Evolutionary conservation across 2,888 invertebrate species (phyloP).

Genomic region (Heliconius aoede): DNA sequence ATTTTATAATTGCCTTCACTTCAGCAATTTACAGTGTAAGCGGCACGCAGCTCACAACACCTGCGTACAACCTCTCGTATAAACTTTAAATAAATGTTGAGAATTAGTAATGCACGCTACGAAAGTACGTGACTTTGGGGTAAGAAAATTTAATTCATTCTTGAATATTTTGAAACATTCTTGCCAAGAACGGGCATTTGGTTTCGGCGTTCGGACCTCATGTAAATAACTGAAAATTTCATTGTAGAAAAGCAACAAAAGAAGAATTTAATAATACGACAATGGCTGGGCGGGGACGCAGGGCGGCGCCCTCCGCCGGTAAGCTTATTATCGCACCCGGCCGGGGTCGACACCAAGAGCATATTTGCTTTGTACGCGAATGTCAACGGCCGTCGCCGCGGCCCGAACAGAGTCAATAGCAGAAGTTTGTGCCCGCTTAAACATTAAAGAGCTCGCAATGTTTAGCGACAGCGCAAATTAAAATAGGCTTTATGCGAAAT

Average conservation of each 20-base stretch:
- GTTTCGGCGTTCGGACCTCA: constrained; percentile 64
- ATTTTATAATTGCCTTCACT: constrained; percentile 66
- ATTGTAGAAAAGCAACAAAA: constrained; percentile 70
- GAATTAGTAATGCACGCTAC: constrained; percentile 32
- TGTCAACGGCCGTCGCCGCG: constrained; percentile 68
- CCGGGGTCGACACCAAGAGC: constrained; percentile 64
- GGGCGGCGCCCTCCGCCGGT: constrained; percentile 64
- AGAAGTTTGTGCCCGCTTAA: constrained; percentile 73
- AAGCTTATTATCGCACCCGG: constrained; percentile 77
- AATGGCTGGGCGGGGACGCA: constrained; percentile 63
- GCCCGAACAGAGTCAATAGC: constrained; percentile 65
- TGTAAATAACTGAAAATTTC: constrained; percentile 75
- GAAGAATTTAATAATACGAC: constrained; percentile 81
- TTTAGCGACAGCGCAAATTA: constrained; percentile 81
- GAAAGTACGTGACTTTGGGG: constrained; percentile 5
- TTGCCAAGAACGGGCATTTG: constrained; percentile 50
- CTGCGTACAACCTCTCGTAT: constrained; percentile 65
- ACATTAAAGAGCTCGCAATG: constrained; percentile 79
- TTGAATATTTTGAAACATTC: constrained; percentile 20
- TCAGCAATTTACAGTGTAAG: constrained; percentile 54
- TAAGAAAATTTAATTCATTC: constrained; percentile 16
- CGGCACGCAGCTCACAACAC: constrained; percentile 61
- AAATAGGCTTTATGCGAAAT: constrained; percentile 83
- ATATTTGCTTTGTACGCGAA: constrained; percentile 77
- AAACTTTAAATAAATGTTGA: constrained; percentile 58